These are phyloP conservation scores for Abramis brama DNA, from an alignment of 2,113 vertebrate species.

Conservation along the genomic window DNA sequence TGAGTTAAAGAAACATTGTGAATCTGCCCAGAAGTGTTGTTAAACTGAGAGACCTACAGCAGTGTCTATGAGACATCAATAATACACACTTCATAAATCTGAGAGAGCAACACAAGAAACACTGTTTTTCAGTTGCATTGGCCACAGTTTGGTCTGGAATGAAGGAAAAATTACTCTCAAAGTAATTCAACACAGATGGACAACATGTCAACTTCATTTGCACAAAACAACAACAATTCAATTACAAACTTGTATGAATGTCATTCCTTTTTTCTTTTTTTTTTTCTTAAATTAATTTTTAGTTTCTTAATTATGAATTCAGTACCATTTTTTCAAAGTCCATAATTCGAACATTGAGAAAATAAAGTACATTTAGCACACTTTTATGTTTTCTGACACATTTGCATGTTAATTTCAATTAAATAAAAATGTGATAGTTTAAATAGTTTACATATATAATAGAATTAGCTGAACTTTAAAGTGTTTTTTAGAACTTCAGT, in stretches of 20 bases:
- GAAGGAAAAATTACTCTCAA: too few relatives aligned
- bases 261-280: too few relatives aligned
- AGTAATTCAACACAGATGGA: too few relatives aligned
- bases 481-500: background rate
- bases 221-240: too few relatives aligned
- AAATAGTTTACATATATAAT: background rate
- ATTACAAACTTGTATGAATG: too few relatives aligned
- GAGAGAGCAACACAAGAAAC: too few relatives aligned
- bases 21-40: background rate
- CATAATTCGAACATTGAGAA: background rate
- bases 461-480: background rate
- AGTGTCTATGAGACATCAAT: background rate
- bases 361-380: background rate
- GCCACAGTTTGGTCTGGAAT: too few relatives aligned
- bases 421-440: background rate
- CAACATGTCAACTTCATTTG: too few relatives aligned
- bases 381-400: background rate
- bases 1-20: background rate
- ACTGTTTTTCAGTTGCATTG: too few relatives aligned
- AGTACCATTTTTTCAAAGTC: background rate
- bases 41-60: background rate
- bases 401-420: too few relatives aligned
- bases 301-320: too few relatives aligned
- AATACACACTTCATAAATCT: background rate
- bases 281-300: too few relatives aligned